phyloP scores from a whole-genome alignment of 35 echinoderm and acorn worm genomes.

The Lytechinus pictus region DNA sequence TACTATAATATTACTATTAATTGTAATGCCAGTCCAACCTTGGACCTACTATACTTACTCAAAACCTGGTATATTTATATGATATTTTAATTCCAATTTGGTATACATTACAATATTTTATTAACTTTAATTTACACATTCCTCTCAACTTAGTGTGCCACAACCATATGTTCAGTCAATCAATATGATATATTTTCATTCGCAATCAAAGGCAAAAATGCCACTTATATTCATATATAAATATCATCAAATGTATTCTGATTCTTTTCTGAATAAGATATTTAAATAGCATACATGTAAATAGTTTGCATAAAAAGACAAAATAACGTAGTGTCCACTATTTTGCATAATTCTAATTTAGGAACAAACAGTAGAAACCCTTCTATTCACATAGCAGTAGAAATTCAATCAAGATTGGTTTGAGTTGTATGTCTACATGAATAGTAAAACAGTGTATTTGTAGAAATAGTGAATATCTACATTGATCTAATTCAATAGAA shows the following conservation, averaged over 20 bases:
- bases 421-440: background rate
- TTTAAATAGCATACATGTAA: background rate
- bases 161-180: background rate
- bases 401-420: background rate
- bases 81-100: background rate
- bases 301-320: background rate
- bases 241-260: background rate
- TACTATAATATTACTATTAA: background rate
- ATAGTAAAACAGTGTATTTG: background rate
- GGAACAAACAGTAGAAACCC: background rate
- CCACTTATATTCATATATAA: background rate
- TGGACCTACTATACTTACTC: background rate
- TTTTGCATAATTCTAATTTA: background rate
- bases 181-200: background rate
- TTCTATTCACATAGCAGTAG: conserved; percentile 7
- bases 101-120: background rate
- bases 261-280: background rate
- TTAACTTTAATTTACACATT: background rate
- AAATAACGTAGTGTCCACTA: background rate
- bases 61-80: no score
- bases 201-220: background rate
- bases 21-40: background rate
- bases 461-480: background rate
- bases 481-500: background rate
- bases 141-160: background rate